Conservation (phyloP, 2,888 invertebrate genomes). For the Amaurobius ferox region DNA sequence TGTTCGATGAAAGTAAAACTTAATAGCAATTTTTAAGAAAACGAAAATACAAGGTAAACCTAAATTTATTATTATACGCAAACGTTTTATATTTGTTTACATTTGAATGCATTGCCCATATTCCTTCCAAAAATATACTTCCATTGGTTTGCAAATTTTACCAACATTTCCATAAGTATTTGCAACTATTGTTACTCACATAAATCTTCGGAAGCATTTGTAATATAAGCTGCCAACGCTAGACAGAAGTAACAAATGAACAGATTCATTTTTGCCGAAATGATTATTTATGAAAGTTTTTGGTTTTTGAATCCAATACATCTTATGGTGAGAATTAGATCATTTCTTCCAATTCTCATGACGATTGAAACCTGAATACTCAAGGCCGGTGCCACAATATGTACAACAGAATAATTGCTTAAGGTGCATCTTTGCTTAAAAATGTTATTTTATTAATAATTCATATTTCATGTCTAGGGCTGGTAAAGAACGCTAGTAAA, state of each 20-base stretch:
- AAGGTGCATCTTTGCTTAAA: slow-evolving; percentile 27
- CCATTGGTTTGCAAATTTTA: too few relatives aligned
- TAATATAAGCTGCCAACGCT: background rate
- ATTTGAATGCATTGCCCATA: too few relatives aligned
- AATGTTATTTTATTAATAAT: slow-evolving; percentile 21
- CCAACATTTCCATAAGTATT: too few relatives aligned
- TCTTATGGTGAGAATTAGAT: background rate
- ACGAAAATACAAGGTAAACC: too few relatives aligned
- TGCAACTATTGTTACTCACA: too few relatives aligned
- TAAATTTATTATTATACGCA: too few relatives aligned
- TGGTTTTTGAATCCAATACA: background rate
- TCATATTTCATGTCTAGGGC: background rate
- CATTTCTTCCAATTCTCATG: background rate
- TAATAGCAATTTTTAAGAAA: too few relatives aligned
- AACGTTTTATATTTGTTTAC: too few relatives aligned
- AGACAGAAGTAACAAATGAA: background rate
- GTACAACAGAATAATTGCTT: background rate
- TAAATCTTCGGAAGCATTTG: background rate
- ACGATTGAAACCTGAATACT: slow-evolving; percentile 16
- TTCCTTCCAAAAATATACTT: too few relatives aligned
- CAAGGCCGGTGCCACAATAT: slow-evolving; percentile 25
- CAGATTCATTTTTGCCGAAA: background rate
- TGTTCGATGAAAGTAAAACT: too few relatives aligned
- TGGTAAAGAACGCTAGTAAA: too few relatives aligned
- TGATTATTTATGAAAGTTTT: background rate